A percentile compares a stretch with the other conserved stretches of the same genome.
Conservation (phyloP, 2,113 vertebrate genomes). For the Rhombomys opimus region DNA sequence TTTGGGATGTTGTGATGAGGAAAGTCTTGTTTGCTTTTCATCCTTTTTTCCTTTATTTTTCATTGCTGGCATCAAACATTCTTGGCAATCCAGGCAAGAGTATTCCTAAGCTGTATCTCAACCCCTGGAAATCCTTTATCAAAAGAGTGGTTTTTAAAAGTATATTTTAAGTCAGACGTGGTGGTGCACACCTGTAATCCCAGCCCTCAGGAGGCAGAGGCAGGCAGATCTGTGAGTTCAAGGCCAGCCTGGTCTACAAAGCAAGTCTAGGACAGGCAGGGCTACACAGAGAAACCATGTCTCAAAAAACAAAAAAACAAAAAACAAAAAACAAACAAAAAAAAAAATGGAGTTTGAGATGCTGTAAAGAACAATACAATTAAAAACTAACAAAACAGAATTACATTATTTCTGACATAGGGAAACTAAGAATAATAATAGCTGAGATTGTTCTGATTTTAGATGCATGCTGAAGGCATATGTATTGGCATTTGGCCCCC, state of each 20-base stretch:
- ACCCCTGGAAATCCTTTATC: not conserved
- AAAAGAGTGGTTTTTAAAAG: not conserved
- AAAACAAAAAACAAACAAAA: too few relatives aligned
- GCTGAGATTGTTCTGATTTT: not conserved
- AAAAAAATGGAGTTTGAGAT: not conserved
- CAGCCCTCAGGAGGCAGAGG: too few relatives aligned
- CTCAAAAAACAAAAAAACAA: too few relatives aligned
- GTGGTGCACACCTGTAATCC: too few relatives aligned
- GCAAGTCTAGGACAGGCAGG: too few relatives aligned
- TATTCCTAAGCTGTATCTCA: not conserved
- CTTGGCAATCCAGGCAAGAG: not conserved
- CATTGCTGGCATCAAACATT: not conserved
- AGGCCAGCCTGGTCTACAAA: too few relatives aligned
- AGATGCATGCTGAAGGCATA: not conserved
- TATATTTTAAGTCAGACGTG: not conserved
- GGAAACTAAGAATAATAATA: not conserved
- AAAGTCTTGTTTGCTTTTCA: not conserved
- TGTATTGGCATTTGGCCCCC: not conserved
- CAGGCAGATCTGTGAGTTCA: too few relatives aligned
- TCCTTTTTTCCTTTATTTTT: too few relatives aligned
- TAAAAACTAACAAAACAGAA: not conserved
- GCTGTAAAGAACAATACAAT: not conserved
- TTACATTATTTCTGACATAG: conserved; percentile 13
- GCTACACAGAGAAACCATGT: too few relatives aligned
- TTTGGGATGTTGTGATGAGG: not conserved